These are phyloP conservation scores for Diadumene lineata DNA, from an alignment of 92 coral and sea anemone genomes.

Conservation along the genomic window DNA sequence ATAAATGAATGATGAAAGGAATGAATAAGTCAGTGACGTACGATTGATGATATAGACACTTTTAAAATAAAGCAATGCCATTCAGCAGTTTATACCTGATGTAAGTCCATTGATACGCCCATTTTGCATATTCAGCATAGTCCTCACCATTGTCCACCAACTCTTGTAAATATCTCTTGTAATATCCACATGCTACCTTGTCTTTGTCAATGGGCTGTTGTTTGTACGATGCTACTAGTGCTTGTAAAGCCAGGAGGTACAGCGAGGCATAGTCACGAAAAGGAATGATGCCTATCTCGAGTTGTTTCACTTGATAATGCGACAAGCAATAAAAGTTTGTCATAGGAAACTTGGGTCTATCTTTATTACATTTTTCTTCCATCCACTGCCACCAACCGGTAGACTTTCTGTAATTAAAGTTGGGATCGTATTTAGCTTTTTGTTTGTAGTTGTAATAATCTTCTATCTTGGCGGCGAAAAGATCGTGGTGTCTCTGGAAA, in stretches of 20 bases:
- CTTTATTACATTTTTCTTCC: not conserved
- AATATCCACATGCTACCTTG: not conserved
- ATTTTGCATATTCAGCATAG: slow-evolving; percentile 13
- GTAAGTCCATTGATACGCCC: slow-evolving; percentile 30
- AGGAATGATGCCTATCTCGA: slow-evolving; percentile 17
- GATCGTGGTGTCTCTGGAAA: not conserved
- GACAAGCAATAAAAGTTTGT: not conserved
- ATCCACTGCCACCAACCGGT: slow-evolving; percentile 25
- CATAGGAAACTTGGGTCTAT: no score
- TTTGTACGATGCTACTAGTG: slow-evolving; percentile 10
- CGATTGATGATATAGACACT: no score
- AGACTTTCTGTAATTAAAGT: not conserved
- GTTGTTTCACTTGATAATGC: slow-evolving; percentile 5
- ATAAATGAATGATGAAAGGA: no score
- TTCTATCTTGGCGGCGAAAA: no score
- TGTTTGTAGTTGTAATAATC: no score
- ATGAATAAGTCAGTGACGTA: no score
- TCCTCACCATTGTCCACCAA: not conserved
- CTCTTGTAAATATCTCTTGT: slow-evolving; percentile 3
- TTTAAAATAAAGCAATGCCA: not conserved
- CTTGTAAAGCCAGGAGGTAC: not conserved
- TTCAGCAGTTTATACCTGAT: slow-evolving; percentile 1
- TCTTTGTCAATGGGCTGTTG: not conserved
- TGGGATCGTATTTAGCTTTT: not conserved
- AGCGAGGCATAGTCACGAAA: slow-evolving; percentile 30